Evolutionary conservation across 2,797 vertebrate species (phyloP).

Genomic region (Chloroceryle inda): DNA sequence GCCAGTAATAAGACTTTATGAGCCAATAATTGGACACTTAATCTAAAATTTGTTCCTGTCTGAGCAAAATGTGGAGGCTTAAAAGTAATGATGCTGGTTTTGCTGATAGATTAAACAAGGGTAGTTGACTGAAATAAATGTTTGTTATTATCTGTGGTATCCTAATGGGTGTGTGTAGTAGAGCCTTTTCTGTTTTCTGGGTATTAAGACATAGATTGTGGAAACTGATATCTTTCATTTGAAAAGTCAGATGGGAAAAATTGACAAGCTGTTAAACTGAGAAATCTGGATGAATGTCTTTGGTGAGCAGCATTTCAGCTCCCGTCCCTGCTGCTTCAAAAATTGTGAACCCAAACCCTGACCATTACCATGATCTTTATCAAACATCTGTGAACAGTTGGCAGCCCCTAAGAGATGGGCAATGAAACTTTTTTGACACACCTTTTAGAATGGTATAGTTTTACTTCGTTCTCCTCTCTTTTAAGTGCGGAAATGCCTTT

Average conservation of each 20-base stretch:
- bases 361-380: fast-evolving
- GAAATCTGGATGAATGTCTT: neutral
- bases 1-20: slow-evolving; percentile 35
- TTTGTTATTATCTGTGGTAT: slow-evolving; percentile 22
- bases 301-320: neutral
- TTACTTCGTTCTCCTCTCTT: neutral
- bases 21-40: slow-evolving; percentile 48
- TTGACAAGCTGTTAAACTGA: neutral
- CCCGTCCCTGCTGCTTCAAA: neutral
- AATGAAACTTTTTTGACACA: neutral
- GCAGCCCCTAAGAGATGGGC: neutral
- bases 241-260: neutral
- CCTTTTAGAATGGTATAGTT: neutral
- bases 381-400: neutral
- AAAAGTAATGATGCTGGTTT: slow-evolving; percentile 52
- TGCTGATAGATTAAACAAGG: slow-evolving; percentile 32
- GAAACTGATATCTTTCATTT: neutral
- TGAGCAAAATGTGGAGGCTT: neutral
- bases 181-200: neutral
- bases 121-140: slow-evolving; percentile 38
- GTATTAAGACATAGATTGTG: neutral
- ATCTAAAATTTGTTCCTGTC: slow-evolving; percentile 45
- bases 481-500: neutral
- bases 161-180: neutral
- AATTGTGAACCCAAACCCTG: neutral